A percentile compares a stretch with the other conserved stretches of the same genome.
Conservation (phyloP, 2,113 vertebrate genomes). For the Cavia aperea region DNA sequence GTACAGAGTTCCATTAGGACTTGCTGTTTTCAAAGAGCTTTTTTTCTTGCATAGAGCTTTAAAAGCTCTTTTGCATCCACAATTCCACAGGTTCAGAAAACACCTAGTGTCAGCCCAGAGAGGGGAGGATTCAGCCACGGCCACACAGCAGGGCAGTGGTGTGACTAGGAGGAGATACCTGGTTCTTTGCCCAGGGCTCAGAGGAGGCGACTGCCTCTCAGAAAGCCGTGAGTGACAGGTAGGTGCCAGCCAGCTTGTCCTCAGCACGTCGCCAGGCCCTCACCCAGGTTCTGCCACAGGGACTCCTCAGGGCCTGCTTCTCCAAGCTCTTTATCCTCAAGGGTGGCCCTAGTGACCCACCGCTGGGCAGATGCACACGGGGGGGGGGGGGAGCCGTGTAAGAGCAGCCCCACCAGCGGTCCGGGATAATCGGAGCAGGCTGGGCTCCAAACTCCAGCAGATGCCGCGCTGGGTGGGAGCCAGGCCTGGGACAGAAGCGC, state of each 20-base stretch:
- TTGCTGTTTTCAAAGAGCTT: background rate
- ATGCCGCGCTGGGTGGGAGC: slow-evolving; percentile 45
- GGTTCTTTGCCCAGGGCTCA: background rate
- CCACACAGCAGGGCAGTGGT: background rate
- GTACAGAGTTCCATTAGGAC: background rate
- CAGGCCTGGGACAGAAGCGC: slow-evolving; percentile 46
- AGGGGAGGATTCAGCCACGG: background rate
- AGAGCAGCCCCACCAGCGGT: slow-evolving; percentile 16
- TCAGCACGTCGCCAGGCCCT: background rate
- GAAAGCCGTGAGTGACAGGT: background rate
- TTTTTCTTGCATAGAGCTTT: background rate
- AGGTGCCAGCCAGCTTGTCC: background rate
- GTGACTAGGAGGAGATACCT: background rate
- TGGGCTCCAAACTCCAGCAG: slow-evolving; percentile 34
- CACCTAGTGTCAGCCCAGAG: background rate
- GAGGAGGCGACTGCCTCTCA: background rate
- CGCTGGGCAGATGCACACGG: background rate
- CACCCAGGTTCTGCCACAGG: background rate
- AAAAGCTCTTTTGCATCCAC: background rate
- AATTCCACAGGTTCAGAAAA: background rate
- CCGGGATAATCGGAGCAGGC: background rate
- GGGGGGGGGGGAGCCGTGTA: slow-evolving; percentile 14
- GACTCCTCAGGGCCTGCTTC: background rate
- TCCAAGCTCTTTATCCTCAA: background rate
- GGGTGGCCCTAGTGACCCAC: slow-evolving; percentile 13